phyloP scores from a whole-genome alignment of 2,113 vertebrate genomes.

The Benitochromis conjunctus region DNA sequence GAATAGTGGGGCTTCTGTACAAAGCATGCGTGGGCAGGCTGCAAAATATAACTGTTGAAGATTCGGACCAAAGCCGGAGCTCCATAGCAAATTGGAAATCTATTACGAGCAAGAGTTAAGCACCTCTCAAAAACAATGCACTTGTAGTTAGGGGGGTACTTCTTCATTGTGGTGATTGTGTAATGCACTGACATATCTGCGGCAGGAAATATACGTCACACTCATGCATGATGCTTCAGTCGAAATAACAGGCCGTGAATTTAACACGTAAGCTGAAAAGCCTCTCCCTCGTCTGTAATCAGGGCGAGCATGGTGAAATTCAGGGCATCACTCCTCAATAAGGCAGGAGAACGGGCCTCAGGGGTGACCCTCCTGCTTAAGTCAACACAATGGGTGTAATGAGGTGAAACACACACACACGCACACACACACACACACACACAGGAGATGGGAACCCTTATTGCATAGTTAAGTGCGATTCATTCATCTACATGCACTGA shows the following conservation, averaged over 20 bases:
- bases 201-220: background rate
- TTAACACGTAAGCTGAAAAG: background rate
- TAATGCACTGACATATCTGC: background rate
- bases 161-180: background rate
- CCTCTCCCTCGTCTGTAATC: constrained; percentile 5
- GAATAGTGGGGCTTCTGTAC: constrained; percentile 34
- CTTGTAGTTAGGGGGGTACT: background rate
- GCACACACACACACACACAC: background rate
- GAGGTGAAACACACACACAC: constrained; percentile 52
- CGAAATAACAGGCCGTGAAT: background rate
- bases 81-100: constrained; percentile 16
- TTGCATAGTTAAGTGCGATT: constrained; percentile 64
- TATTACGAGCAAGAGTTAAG: constrained; percentile 10
- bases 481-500: constrained; percentile 67
- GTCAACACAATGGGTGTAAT: constrained; percentile 67
- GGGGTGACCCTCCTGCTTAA: constrained; percentile 58
- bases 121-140: constrained; percentile 2
- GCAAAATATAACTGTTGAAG: constrained; percentile 25
- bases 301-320: constrained; percentile 17
- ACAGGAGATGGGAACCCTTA: constrained; percentile 27
- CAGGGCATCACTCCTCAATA: constrained; percentile 51
- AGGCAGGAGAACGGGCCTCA: constrained; percentile 37
- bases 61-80: constrained; percentile 22
- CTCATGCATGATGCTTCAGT: background rate
- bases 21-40: constrained; percentile 24